Base-by-base conservation (phyloP, 2,797 vertebrate genomes). In the Nannoperca australis region DNA sequence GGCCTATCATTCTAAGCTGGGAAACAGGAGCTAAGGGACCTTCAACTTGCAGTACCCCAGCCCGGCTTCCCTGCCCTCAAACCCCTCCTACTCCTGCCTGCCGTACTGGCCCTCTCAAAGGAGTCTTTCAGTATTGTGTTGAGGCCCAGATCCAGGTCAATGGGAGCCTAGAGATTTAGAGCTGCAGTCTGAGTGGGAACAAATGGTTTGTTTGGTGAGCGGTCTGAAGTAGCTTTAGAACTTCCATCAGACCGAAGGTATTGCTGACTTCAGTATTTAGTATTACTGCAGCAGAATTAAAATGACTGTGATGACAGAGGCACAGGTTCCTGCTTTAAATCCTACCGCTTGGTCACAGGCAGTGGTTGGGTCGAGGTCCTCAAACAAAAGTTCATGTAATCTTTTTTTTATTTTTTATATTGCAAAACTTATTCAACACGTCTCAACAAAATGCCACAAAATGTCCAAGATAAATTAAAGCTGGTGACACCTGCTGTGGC, bases 141-240 rank as follows among this genome's bases (percentile, higher is more conserved):
- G 89, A 88, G 91, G 90, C 89, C 90, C 85, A 79, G 90, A 86
- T 89, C 66, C 82, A 92, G 93, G 94, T 95, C 94, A 94, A 90
- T 83, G 85, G 86, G 89, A 93, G 86, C 92, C 87, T 81, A 85
- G 90, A 91, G 92, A 92, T 90, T 91, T 91, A 89, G 89, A 87
- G 85, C 85, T 84, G 73, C 79, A 83, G 88, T 91, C 82, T 88
- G 90, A 93, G 85, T 83, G 82, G 81, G 89, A 92, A 94, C 92
- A 92, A 94, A 95, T 88, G 85, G 83, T 85, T 92, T 94, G 91
- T 94, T 95, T 93, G 89, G 90, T 91, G 89, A 95, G 87, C 61
- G 64, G 66, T 79, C 88, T 89, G 81, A 88, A 90, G 92, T 73
- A 84, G 85, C 89, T 90, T 90, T 79, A 88, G 79, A 93, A 83